Percentiles rank a stretch among this genome's conserved stretches.
Evolutionary conservation across 1,140 invertebrate species (phyloP).

Genomic region (Formica selysi): DNA sequence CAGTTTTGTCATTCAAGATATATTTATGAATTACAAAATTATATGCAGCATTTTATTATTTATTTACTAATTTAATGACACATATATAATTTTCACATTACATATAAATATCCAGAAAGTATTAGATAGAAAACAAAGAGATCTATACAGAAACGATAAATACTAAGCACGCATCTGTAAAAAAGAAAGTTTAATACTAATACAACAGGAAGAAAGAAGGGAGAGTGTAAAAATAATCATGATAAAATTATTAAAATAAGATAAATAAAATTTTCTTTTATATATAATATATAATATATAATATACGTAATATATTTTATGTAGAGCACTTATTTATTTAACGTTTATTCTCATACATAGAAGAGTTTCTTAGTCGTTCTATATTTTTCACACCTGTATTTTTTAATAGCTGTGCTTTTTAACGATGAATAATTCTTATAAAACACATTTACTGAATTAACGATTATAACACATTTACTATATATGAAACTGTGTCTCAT

Average conservation of each 20-base stretch:
- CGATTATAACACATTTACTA: no score
- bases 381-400: neutral
- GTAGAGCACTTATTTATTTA: neutral
- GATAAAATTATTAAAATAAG: slow-evolving; percentile 1
- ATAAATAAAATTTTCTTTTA: neutral
- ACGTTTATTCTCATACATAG: neutral
- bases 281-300: neutral
- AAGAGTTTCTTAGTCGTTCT: neutral
- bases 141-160: neutral
- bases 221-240: neutral
- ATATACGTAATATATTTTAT: neutral
- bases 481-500: neutral
- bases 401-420: slow-evolving; percentile 31
- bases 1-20: slow-evolving; percentile 5
- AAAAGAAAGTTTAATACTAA: neutral
- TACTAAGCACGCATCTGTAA: neutral
- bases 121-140: neutral
- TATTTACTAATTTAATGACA: slow-evolving; percentile 37
- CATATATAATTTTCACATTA: neutral
- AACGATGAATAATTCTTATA: neutral
- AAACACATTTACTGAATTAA: slow-evolving; percentile 3
- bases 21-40: neutral
- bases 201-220: neutral
- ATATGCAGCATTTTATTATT: slow-evolving; percentile 20
- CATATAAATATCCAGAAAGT: neutral